Evolutionary conservation across 2,797 vertebrate genomes (phyloP).

Genomic region (Tadarida brasiliensis): DNA sequence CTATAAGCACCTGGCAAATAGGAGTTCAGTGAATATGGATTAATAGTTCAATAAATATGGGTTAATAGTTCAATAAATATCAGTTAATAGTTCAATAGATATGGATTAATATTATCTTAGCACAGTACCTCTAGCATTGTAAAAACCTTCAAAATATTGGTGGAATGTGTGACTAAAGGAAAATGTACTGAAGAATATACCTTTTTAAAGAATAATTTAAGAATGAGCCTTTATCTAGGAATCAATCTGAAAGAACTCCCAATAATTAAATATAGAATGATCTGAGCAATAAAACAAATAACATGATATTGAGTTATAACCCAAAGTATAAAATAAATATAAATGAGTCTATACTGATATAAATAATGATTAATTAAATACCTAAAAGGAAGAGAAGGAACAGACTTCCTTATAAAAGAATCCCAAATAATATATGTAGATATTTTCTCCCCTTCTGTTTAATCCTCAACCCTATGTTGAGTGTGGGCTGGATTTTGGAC

Average conservation of each 20-base stretch:
- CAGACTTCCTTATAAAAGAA: neutral
- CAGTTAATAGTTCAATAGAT: constrained; percentile 10
- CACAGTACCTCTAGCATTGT: neutral
- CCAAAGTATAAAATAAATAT: constrained; percentile 40
- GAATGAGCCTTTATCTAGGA: constrained; percentile 16
- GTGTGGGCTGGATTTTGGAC: neutral
- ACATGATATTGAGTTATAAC: neutral
- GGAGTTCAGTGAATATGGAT: neutral
- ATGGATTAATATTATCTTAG: neutral
- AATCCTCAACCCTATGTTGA: neutral
- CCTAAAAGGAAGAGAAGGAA: neutral
- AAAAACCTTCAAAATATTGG: constrained; percentile 8
- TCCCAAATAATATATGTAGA: neutral
- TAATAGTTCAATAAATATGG: neutral
- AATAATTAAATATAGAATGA: constrained; percentile 23
- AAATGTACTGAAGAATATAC: neutral
- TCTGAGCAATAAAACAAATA: constrained; percentile 39
- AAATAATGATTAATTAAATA: constrained; percentile 13
- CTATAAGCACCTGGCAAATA: neutral
- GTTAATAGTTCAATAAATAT: neutral
- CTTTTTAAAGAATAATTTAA: neutral
- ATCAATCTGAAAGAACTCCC: neutral
- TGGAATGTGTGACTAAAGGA: neutral
- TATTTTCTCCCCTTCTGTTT: neutral
- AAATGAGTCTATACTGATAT: neutral